Base-by-base conservation (phyloP, 2,888 invertebrate genomes). In the Pediacus dermestoides region DNA sequence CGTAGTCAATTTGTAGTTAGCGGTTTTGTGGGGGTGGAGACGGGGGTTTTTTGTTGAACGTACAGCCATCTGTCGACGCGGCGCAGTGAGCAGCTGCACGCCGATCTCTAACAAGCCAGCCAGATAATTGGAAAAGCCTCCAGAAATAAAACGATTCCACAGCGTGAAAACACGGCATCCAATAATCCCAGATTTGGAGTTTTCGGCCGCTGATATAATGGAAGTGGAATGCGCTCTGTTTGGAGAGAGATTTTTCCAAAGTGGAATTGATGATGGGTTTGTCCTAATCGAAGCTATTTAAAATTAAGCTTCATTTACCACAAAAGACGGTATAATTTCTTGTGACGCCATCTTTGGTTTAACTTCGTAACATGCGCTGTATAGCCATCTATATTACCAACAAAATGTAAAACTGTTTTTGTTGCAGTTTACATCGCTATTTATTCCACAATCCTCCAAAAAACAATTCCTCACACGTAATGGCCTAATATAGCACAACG, bases 121-220 rank as follows among this genome's bases (percentile, higher is more conserved):
- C 55, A 56, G 57, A 62, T 64, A 64, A 64, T 64, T 64, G 63
- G 63, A 64, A 62, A 64, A 64, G 61, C 63, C 61, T 50, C 56
- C 52, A 54, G 61, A 62, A 63, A 62, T 61, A 60, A 61, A 61
- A 60, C 59, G 60, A 59, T 53, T 58, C 53, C 51, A 48, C 57
- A 55, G 60, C 59, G 58, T 53, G 60, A 60, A 60, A 60, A 61
- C 60, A 60, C 55, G 52, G 51, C 51, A 60, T 63, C 61, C 61
- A 62, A 64, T 63, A 63, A 64, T 63, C 61, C 60, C 46, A 48
- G n/a, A n/a, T n/a, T n/a, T n/a, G n/a, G n/a, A n/a, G n/a, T n/a
- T n/a, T n/a, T n/a, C n/a, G n/a, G n/a, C n/a, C n/a, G n/a, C n/a
- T n/a, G n/a, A n/a, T n/a, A n/a, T n/a, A n/a, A n/a, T n/a, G n/a